Conservation (phyloP, 1,140 invertebrate species). For the Elymnias hypermnestra region DNA sequence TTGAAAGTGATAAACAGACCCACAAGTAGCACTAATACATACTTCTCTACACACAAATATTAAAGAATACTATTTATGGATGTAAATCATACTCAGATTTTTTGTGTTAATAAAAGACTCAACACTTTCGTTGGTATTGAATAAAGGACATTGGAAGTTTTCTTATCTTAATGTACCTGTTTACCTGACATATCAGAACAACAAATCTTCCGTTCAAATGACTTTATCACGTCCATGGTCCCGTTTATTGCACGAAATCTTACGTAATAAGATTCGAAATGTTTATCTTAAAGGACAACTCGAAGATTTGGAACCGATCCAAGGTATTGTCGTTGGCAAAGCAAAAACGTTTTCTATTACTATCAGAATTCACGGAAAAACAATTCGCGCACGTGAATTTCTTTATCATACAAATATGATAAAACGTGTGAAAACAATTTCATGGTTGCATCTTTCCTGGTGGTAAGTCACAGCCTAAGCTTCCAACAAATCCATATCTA, state of each 20-base stretch:
- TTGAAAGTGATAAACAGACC: too few species aligned
- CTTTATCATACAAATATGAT: background rate
- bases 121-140: too few species aligned
- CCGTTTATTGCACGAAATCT: slow-evolving; percentile 3
- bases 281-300: slow-evolving; percentile 26
- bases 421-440: too few species aligned
- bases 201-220: slow-evolving; percentile 2
- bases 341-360: slow-evolving; percentile 25
- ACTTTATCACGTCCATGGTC: background rate
- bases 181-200: background rate
- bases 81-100: too few species aligned
- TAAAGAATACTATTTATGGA: too few species aligned
- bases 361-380: slow-evolving; percentile 22
- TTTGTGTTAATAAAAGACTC: too few species aligned
- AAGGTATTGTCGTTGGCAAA: slow-evolving; percentile 24
- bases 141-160: background rate
- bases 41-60: too few species aligned
- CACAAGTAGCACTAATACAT: too few species aligned
- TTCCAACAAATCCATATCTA: too few species aligned
- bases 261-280: slow-evolving; percentile 21
- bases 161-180: slow-evolving; percentile 1
- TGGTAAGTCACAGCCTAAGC: too few species aligned
- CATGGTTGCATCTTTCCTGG: too few species aligned
- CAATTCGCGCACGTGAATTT: slow-evolving; percentile 1
- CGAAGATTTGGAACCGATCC: slow-evolving; percentile 27